phyloP scores from a whole-genome alignment of 2,888 invertebrate species.

The Hanleya hanleyi region DNA sequence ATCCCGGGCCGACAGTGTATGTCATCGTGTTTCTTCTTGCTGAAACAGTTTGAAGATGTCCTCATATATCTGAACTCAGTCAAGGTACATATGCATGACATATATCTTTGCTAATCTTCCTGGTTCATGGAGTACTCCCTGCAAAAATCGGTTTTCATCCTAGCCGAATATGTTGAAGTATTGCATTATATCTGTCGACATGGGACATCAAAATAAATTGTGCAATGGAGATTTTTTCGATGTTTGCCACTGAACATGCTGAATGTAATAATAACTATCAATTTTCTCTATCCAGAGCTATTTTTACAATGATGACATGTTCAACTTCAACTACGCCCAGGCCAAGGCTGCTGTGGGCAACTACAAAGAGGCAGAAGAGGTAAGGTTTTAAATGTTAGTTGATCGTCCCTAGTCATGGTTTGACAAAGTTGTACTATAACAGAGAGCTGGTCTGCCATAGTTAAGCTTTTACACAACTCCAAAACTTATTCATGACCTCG shows the following conservation, averaged over 20 bases:
- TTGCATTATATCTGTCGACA: too few species aligned
- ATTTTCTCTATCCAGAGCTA: constrained; percentile 88
- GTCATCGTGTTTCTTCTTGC: constrained; percentile 97
- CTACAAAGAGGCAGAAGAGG: constrained; percentile 95
- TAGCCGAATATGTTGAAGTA: too few species aligned
- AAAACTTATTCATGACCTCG: too few species aligned
- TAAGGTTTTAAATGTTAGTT: constrained; percentile 39
- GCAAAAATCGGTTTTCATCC: too few species aligned
- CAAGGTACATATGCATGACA: constrained; percentile 75
- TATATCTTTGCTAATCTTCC: background rate
- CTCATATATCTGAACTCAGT: constrained; percentile 97
- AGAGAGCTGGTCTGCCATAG: background rate
- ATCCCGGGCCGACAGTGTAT: constrained; percentile 95
- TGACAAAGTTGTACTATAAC: too few species aligned
- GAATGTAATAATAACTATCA: too few species aligned
- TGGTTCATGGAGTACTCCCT: too few species aligned
- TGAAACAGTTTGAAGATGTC: constrained; percentile 96
- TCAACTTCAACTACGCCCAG: constrained; percentile 89
- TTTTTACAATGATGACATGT: constrained; percentile 90
- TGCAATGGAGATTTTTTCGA: too few species aligned
- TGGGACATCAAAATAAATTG: too few species aligned
- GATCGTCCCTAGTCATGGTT: too few species aligned
- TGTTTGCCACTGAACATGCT: too few species aligned
- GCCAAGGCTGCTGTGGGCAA: constrained; percentile 93
- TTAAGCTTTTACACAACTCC: too few species aligned